Conservation (phyloP, 2,797 vertebrate genomes). For the Poliocrania exsul region DNA sequence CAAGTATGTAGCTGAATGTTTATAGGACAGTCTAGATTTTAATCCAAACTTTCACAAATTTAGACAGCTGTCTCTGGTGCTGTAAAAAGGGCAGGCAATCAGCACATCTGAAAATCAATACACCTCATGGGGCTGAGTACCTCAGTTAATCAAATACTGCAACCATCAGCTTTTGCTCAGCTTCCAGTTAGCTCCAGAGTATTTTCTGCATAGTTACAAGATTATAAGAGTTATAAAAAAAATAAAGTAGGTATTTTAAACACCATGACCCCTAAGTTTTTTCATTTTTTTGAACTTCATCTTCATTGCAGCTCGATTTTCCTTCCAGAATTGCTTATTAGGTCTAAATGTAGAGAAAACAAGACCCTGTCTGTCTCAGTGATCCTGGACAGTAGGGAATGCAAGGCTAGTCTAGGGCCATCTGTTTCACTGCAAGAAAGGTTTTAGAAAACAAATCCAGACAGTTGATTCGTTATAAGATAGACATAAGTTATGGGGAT, state of each 20-base stretch:
- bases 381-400: not conserved
- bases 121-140: not conserved
- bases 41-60: not conserved
- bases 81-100: not conserved
- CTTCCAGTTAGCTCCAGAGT: not conserved
- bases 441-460: conserved; percentile 23
- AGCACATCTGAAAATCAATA: conserved; percentile 38
- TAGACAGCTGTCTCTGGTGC: not conserved
- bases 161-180: not conserved
- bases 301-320: not conserved
- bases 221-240: not conserved
- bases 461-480: conserved; percentile 31
- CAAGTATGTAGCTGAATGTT: not conserved
- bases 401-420: not conserved
- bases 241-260: not conserved
- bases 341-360: not conserved
- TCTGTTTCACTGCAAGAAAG: not conserved
- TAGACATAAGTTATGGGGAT: conserved; percentile 19
- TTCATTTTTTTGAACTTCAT: not conserved
- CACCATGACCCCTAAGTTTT: not conserved
- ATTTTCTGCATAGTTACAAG: not conserved
- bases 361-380: not conserved
- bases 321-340: not conserved
- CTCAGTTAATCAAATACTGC: not conserved
- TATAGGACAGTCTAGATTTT: not conserved